Evolutionary conservation across 2,113 vertebrate species (phyloP), one percentile per base, ranked within the genome.

Genomic region (Psephotus haematonotus): DNA sequence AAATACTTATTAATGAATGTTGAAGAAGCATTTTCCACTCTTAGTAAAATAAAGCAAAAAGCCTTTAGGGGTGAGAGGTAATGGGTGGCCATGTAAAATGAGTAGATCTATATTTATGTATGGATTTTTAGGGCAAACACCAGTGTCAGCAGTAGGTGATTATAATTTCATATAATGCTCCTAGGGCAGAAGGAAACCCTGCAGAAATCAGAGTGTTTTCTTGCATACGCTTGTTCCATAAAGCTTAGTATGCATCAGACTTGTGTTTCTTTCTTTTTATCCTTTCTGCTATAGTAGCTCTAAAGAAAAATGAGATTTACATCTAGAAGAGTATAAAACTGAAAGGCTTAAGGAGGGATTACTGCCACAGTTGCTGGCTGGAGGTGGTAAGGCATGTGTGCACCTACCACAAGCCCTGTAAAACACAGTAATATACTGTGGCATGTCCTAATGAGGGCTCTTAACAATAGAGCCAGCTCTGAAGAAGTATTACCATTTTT

Each of bases 361-460:
- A 71, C 67, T 0, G 0, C 87, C 78, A 19, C n/a, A 47, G 75
- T 63, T 67, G 82, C 90, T 92, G 90, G 90, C 86, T 94, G 76
- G 88, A 83, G 80, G 85, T 15, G 8, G 28, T 2, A 2, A 87
- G 84, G 69, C 86, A 71, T 19, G 65, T 57, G 4, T 37, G 39
- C 60, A 50, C 78, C 75, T 90, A 81, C 68, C 75, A 1, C 85
- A 46, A 93, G 43, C 50, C 55, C 88, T 52, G 50, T 86, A 71
- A 91, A 80, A 25, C 64, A 20, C 15, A 4, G 37, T 88, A 46
- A 13, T 49, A 69, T 7, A 17, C 39, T 27, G 41, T 89, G 88
- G 80, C 86, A 59, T 85, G 80, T n/a, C 77, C 80, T 93, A 91
- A 91, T 62, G 88, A 87, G 88, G 65, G 24, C 83, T 95, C 20